phyloP scores from a whole-genome alignment of 2,797 vertebrate genomes.

The Channallabes apus region DNA sequence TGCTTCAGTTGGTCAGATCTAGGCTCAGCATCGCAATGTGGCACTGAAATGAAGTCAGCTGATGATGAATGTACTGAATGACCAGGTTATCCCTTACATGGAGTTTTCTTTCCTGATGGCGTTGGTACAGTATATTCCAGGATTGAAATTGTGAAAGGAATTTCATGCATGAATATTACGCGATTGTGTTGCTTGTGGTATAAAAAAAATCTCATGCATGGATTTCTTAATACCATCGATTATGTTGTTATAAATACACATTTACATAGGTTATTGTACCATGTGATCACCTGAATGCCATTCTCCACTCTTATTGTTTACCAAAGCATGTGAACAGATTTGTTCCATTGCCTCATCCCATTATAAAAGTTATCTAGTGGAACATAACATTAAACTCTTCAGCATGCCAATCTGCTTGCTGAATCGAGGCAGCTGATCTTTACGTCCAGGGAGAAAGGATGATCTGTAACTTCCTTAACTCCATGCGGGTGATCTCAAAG shows the following conservation, averaged over 20 bases:
- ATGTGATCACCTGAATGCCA: background rate
- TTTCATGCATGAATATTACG: too few relatives aligned
- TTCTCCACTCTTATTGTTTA: background rate
- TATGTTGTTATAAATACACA: background rate
- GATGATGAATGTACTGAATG: too few relatives aligned
- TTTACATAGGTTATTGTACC: background rate
- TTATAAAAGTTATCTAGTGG: background rate
- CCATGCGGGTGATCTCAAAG: conserved; percentile 11
- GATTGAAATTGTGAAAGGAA: too few relatives aligned
- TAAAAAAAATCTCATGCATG: background rate
- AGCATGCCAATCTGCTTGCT: background rate
- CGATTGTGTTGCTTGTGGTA: too few relatives aligned
- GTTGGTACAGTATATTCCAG: too few relatives aligned
- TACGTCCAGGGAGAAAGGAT: conserved; percentile 19
- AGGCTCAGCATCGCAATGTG: too few relatives aligned
- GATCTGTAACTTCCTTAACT: conserved; percentile 28
- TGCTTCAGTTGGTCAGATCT: too few relatives aligned
- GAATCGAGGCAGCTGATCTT: conserved; percentile 19
- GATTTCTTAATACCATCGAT: conserved; percentile 8
- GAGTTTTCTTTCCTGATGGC: too few relatives aligned
- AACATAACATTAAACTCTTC: conserved; percentile 19
- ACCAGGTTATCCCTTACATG: too few relatives aligned
- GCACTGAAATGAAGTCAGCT: too few relatives aligned
- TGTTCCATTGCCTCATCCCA: background rate
- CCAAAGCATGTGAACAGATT: background rate